Evolutionary conservation across 2,113 vertebrate species (phyloP), one percentile per base, ranked within the genome.

Genomic region (Thryonomys swinderianus): DNA sequence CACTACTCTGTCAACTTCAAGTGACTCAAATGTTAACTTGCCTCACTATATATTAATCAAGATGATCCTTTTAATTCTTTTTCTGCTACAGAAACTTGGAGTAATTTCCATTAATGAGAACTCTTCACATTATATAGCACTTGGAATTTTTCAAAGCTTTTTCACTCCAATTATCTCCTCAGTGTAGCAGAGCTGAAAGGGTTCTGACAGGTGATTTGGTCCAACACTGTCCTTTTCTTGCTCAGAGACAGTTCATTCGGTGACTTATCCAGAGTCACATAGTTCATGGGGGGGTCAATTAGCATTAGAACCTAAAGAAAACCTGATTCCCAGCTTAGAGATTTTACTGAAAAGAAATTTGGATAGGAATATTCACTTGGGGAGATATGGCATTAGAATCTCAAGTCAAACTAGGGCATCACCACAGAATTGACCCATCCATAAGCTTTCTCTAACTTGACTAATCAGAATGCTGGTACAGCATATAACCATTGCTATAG

Each of bases 41-140:
- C 18, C 30, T 13, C 45, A 59, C 6, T 30, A 9, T 86, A 23
- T 62, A 84, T 67, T 81, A 55, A 90, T 84, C n/a, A 88, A 32
- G 14, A 74, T 94, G 21, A 3, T 11, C 23, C 40, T 32, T 88
- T 87, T 78, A 84, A 59, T 76, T 91, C 34, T 94, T n/a, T 64
- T 64, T 78, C 83, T 96, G 64, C 32, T 93, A 59, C 80, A 45
- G 51, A 13, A 90, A 94, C 45, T 91, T 79, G 59, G 88, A 93
- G 42, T 51, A 74, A 13, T n/a, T 69, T 91, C 83, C 67, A 85
- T 83, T 90, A 82, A 79, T 84, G 3, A 48, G 59, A 93, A 81
- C 17, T 90, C 27, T 13, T 64, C 42, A 79, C 4, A 92, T 69
- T 53, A 42, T 48, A 94, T 9, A 88, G 18, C 32, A 85, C 37